These are phyloP conservation scores for Drepana falcataria DNA, from an alignment of 2,888 invertebrate genomes.

Conservation along the genomic window DNA sequence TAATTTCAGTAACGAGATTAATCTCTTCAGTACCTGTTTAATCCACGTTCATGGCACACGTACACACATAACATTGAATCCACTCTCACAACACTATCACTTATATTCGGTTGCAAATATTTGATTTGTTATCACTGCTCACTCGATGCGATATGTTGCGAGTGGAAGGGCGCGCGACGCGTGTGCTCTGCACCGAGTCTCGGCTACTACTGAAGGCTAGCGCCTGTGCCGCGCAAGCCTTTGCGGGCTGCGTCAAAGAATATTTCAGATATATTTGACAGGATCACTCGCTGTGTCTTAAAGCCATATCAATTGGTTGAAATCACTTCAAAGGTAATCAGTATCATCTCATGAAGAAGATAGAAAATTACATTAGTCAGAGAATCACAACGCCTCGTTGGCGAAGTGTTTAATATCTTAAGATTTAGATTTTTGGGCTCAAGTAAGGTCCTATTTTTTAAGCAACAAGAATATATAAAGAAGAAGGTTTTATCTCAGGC, in stretches of 20 bases:
- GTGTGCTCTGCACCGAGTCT: constrained; percentile 42
- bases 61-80: constrained; percentile 42
- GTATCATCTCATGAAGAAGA: too few relatives aligned
- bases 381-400: too few relatives aligned
- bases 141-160: constrained; percentile 37
- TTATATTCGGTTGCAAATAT: constrained; percentile 21
- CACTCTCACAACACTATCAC: constrained; percentile 55
- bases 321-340: too few relatives aligned
- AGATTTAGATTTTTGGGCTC: too few relatives aligned
- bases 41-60: constrained; percentile 40
- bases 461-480: too few relatives aligned
- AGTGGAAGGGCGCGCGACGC: constrained; percentile 28
- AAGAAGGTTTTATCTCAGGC: too few relatives aligned
- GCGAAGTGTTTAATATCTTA: too few relatives aligned
- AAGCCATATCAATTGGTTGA: not conserved
- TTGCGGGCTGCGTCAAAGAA: constrained; percentile 53
- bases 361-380: too few relatives aligned
- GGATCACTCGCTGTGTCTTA: not conserved
- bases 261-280: constrained; percentile 19
- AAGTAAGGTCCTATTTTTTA: too few relatives aligned
- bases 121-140: constrained; percentile 51
- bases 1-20: constrained; percentile 3
- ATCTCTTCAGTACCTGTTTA: constrained; percentile 26
- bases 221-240: constrained; percentile 58
- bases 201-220: constrained; percentile 46